Conservation (phyloP, 1,140 invertebrate species). For the Cephus cinctus region DNA sequence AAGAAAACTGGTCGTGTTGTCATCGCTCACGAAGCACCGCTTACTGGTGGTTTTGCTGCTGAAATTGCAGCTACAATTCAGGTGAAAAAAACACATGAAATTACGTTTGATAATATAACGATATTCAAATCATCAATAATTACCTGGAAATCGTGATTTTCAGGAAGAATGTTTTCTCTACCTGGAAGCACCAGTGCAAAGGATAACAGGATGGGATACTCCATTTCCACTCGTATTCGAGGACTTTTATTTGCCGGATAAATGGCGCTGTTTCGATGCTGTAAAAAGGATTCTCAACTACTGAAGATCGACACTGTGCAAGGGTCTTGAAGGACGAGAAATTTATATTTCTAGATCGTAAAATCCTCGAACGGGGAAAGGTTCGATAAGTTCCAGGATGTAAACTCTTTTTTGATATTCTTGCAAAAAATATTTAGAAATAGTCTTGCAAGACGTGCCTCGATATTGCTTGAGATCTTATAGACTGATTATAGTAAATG, state of each 20-base stretch:
- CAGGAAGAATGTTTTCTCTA: conserved; percentile 93
- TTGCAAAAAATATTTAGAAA: too few species aligned
- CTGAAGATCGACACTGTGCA: too few species aligned
- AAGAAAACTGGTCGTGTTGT: conserved; percentile 91
- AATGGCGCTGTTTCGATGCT: conserved; percentile 86
- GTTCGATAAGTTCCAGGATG: too few species aligned
- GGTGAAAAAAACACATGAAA: conserved; percentile 54
- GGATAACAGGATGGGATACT: conserved; percentile 96
- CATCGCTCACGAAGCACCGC: conserved; percentile 94
- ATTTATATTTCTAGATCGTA: not conserved
- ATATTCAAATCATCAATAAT: too few species aligned
- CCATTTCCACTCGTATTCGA: conserved; percentile 97
- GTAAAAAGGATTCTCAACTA: conserved; percentile 77
- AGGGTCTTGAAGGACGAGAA: too few species aligned
- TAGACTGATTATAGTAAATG: too few species aligned
- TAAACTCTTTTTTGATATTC: too few species aligned
- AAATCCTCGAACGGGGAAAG: not conserved
- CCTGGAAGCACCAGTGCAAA: conserved; percentile 87
- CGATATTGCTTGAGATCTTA: too few species aligned
- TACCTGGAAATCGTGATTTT: conserved; percentile 31
- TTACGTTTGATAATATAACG: not conserved
- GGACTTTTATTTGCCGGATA: conserved; percentile 93
- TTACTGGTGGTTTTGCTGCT: conserved; percentile 94
- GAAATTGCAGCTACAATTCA: conserved; percentile 94
- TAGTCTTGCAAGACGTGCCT: too few species aligned